Percentiles rank a stretch among this genome's conserved stretches.
phyloP scores from a whole-genome alignment of 2,113 vertebrate species.

The Barbus barbus region DNA sequence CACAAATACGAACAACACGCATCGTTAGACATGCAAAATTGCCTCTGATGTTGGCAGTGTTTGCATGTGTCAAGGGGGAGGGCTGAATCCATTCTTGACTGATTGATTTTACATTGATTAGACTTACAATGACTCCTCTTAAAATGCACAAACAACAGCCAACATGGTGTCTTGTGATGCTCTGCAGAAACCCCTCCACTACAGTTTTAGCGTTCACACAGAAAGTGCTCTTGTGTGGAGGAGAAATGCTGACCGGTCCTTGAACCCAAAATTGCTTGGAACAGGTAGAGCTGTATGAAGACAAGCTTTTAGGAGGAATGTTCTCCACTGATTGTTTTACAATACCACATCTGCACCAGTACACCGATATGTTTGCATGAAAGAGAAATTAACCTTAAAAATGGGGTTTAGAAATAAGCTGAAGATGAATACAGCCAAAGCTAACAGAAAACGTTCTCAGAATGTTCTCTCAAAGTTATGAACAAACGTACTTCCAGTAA shows the following conservation, averaged over 20 bases:
- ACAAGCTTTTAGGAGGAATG: slow-evolving; percentile 11
- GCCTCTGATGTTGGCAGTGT: not conserved
- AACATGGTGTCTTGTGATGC: not conserved
- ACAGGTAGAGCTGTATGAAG: slow-evolving; percentile 11
- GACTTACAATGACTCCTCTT: slow-evolving; percentile 46
- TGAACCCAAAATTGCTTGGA: slow-evolving; percentile 50
- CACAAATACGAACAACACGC: not conserved
- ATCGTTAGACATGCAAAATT: not conserved
- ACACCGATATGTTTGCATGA: not conserved
- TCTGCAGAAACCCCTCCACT: not conserved
- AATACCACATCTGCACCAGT: not conserved
- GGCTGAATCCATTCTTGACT: slow-evolving; percentile 39
- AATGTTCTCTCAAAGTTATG: too few species aligned
- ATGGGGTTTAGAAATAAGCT: not conserved
- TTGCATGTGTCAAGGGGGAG: not conserved
- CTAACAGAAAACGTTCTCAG: too few species aligned
- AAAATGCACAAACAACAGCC: slow-evolving; percentile 21
- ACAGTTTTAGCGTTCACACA: too few species aligned
- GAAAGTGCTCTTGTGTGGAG: too few species aligned
- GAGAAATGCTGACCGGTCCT: slow-evolving; percentile 50
- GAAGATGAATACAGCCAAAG: not conserved
- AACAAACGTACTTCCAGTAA: too few species aligned
- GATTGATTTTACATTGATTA: slow-evolving; percentile 59
- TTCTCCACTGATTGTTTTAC: slow-evolving; percentile 25
- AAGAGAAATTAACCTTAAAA: not conserved